Conservation (phyloP, 2,113 vertebrate species). For the Osmerus eperlanus region DNA sequence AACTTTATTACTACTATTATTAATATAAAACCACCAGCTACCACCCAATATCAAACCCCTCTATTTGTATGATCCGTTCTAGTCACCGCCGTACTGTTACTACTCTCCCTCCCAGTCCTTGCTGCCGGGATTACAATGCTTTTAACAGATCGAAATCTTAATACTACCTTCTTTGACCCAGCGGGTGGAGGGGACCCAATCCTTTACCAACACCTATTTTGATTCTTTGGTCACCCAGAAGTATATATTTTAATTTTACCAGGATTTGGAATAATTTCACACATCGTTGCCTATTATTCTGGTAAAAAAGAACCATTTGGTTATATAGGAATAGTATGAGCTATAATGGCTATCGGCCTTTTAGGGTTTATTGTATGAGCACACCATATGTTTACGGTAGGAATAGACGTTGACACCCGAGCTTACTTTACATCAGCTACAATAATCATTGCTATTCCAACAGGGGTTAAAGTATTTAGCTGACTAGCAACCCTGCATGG, state of each 20-base stretch:
- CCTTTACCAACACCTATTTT: slow-evolving; percentile 36
- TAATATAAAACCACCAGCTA: slow-evolving; percentile 44
- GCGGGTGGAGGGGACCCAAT: slow-evolving; percentile 28
- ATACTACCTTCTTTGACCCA: slow-evolving; percentile 39
- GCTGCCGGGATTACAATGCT: slow-evolving; percentile 48
- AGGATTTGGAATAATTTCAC: slow-evolving; percentile 45
- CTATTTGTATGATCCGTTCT: slow-evolving; percentile 42
- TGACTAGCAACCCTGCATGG: slow-evolving; percentile 35
- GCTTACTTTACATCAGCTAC: slow-evolving; percentile 57
- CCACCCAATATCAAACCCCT: slow-evolving; percentile 39
- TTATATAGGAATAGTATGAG: slow-evolving; percentile 47
- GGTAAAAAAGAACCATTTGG: slow-evolving; percentile 55
- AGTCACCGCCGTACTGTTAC: slow-evolving; percentile 31
- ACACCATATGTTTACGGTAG: slow-evolving; percentile 52
- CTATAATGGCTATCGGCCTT: slow-evolving; percentile 45
- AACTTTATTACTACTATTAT: slow-evolving; percentile 53
- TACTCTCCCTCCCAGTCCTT: slow-evolving; percentile 20
- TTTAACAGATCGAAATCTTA: slow-evolving; percentile 45
- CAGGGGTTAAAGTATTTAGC: slow-evolving; percentile 34
- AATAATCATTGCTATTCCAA: slow-evolving; percentile 55
- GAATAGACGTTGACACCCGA: slow-evolving; percentile 43
- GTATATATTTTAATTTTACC: slow-evolving; percentile 47
- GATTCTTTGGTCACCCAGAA: slow-evolving; percentile 42
- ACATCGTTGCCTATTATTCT: slow-evolving; percentile 36
- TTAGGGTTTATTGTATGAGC: slow-evolving; percentile 41